These are phyloP conservation scores for Erannis defoliaria DNA, from an alignment of 2,888 invertebrate species.

Conservation along the genomic window DNA sequence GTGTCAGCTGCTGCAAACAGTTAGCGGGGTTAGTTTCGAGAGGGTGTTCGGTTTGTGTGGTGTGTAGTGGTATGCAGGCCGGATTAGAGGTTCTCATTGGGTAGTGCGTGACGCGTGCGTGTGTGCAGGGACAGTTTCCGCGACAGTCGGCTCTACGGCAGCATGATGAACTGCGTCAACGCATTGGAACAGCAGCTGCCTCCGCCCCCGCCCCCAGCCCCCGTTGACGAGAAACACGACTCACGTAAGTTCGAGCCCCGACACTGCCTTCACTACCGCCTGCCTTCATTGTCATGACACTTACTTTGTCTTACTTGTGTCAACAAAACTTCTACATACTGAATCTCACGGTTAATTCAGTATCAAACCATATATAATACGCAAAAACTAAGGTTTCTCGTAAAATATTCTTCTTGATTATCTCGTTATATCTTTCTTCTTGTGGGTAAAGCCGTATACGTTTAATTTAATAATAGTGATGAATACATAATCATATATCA, in stretches of 20 bases:
- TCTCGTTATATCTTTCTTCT: not conserved
- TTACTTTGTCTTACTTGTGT: constrained; percentile 6
- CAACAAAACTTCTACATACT: constrained; percentile 13
- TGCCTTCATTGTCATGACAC: constrained; percentile 33
- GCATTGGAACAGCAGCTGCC: constrained; percentile 96
- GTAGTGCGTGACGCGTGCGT: constrained; percentile 59
- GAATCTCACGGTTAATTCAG: not conserved
- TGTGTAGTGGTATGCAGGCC: not conserved
- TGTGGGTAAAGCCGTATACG: no score
- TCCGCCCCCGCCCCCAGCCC: constrained; percentile 86
- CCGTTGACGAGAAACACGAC: constrained; percentile 82
- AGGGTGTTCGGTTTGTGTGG: constrained; percentile 5
- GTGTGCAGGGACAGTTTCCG: constrained; percentile 94
- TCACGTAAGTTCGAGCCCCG: constrained; percentile 71
- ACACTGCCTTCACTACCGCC: constrained; percentile 40
- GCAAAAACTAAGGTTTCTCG: not conserved
- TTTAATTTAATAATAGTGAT: not conserved
- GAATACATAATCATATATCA: no score
- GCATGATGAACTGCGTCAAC: constrained; percentile 98
- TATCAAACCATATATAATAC: not conserved
- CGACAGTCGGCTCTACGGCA: constrained; percentile 96
- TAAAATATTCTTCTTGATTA: not conserved
- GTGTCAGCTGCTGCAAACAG: not conserved
- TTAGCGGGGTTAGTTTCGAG: not conserved
- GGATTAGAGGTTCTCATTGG: constrained; percentile 14